Base-by-base conservation (phyloP, 1,140 invertebrate genomes). In the Melitaea cinxia region DNA sequence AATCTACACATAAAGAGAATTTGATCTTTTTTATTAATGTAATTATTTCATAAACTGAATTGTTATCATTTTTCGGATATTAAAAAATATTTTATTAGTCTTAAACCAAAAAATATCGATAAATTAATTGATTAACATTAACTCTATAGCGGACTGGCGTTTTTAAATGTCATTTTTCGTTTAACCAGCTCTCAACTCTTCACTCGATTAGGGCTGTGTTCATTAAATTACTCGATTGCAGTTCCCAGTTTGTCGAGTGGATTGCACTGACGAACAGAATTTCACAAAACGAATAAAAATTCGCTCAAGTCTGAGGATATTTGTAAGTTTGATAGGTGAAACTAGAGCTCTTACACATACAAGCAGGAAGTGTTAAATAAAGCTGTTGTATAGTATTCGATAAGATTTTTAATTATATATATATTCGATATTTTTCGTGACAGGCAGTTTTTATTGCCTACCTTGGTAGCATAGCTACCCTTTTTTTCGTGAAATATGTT, bases 161-260 rank as follows among this genome's bases (percentile, higher is more conserved):
- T 67, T 67, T 60, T 61, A 68, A 78, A 76, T 73, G 58, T 68
- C 73, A 60, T 68, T 85, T 78, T 82, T 77, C 70, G 68, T 66
- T 60, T 56, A 62, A 72, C 55, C 65, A 65, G 65, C 67, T 77
- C 78, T 75, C 63, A 63, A 58, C 67, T 76, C 75, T 75, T 79
- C 77, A 84, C 77, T 86, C 77, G 82, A 86, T 86, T 88, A 80
- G 77, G 65, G 77, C 81, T 80, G 78, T 82, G 82, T 88, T 86
- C 76, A 89, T 89, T 80, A 75, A 88, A 83, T 89, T 83, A 87
- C 77, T 53, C 67, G 83, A 89, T 89, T 87, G 79, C 79, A 72
- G 60, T 75, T 76, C 78, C 78, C 74, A 83, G 78, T 81, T 85
- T 81, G 79, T 78, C 66, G 73, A 76, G 71, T 72, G 76, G 73